phyloP scores from a whole-genome alignment of 2,113 vertebrate species.

The Tursiops truncatus region DNA sequence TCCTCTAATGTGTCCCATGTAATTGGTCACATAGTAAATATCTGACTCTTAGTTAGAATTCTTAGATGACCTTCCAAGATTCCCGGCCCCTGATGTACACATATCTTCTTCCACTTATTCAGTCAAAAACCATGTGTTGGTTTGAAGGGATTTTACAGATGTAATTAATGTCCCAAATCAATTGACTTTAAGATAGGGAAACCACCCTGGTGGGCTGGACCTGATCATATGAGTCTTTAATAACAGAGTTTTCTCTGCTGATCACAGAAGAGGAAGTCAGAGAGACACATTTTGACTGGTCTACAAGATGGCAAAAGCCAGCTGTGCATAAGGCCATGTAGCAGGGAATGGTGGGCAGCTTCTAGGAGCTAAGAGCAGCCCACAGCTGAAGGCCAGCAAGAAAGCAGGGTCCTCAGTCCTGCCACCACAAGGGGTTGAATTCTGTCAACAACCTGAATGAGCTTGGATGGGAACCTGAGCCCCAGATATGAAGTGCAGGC shows the following conservation, averaged over 20 bases:
- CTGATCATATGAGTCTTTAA: background rate
- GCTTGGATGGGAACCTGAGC: background rate
- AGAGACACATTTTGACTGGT: background rate
- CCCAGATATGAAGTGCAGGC: background rate
- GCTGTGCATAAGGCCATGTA: background rate
- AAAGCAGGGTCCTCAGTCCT: background rate
- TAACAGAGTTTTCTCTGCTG: background rate
- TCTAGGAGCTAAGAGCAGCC: background rate
- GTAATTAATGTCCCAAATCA: background rate
- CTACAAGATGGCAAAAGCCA: background rate
- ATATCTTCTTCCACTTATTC: background rate
- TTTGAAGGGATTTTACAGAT: background rate
- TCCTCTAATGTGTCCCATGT: background rate
- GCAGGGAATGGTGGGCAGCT: background rate
- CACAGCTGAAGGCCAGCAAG: background rate
- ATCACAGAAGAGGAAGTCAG: background rate
- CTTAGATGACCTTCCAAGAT: background rate
- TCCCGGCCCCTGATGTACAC: background rate
- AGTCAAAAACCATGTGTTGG: background rate
- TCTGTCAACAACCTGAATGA: background rate
- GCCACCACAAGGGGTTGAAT: background rate
- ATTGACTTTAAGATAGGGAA: background rate
- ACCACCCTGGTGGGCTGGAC: background rate
- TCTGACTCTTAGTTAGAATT: background rate
- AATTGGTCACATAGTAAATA: background rate